Conservation (phyloP, 2,888 invertebrate species). For the Tetramorium bicarinatum region DNA sequence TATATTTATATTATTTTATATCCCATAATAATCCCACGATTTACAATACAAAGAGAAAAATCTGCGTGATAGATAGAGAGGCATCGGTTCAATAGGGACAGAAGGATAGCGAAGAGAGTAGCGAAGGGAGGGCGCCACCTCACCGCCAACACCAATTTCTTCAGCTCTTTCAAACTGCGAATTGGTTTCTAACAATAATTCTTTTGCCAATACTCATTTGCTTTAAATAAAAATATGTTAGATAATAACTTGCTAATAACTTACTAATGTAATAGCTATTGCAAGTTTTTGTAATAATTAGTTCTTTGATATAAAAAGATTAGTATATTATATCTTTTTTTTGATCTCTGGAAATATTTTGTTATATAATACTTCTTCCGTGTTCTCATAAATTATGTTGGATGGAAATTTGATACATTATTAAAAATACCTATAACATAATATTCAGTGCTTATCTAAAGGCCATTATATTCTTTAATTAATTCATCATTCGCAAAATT, state of each 20-base stretch:
- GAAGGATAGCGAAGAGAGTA: constrained; percentile 73
- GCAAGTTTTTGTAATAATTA: background rate
- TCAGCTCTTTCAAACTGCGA: constrained; percentile 45
- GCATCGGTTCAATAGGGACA: background rate
- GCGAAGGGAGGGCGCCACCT: constrained; percentile 83
- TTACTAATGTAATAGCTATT: too few relatives aligned
- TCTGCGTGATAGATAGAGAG: constrained; percentile 6
- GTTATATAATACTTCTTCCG: background rate
- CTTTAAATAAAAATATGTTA: background rate
- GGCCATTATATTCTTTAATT: too few relatives aligned
- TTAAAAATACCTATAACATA: background rate
- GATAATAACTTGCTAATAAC: background rate
- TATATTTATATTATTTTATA: background rate
- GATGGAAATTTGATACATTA: background rate
- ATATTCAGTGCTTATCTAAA: background rate
- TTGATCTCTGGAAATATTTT: background rate
- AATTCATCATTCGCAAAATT: background rate
- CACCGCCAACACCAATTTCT: constrained; percentile 75
- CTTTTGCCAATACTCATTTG: constrained; percentile 6
- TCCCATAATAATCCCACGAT: background rate
- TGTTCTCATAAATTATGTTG: background rate
- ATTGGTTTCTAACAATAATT: background rate
- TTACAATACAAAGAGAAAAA: background rate
- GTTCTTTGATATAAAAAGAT: background rate
- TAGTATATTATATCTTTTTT: background rate